Evolutionary conservation across 2,888 invertebrate species (phyloP), one percentile per base, ranked within the genome.

Genomic region (Dasypolia templi): DNA sequence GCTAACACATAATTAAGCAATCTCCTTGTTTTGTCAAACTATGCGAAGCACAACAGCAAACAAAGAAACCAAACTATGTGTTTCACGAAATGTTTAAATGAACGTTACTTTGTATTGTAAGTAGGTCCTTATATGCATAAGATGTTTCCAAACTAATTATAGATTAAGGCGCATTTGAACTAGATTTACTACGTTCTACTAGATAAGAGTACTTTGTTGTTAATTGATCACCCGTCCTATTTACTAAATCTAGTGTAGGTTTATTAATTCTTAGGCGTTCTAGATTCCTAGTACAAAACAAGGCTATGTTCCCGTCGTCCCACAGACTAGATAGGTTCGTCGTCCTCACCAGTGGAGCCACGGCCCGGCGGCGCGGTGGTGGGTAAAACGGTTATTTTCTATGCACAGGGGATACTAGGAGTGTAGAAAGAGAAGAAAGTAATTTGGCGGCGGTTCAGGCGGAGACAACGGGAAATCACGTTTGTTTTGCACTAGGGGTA

Each of bases 231-330:
- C 26, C 22, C 6, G 51, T 59, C 67, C 66, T 56, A 51, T 55
- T 61, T 39, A 39, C 26, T 19, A 29, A 55, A 26, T 44, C 17
- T 19, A 3, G 19, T n/a, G 4, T 73, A 55, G n/a, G n/a, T n/a
- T 62, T 51, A 62, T 61, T 68, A 74, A 69, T 55, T 80, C 46
- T 22, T 64, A 6, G 12, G 7, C 29, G 44, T 70, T 49, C 70
- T 44, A 59, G 14, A 70, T 32, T 66, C 70, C 69, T 63, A 35
- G 69, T 75, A 70, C 49, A 49, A 46, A 63, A 22, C 14, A 46
- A 63, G 32, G 11, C 19, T 29, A 32, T 19, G 11, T 32, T 32
- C 4, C 2, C 19, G 55, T 55, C 7, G 17, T n/a, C n/a, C n/a
- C n/a, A n/a, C n/a, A n/a, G n/a, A n/a, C n/a, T n/a, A n/a, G n/a